These are phyloP conservation scores for Rhinopomastus cyanomelas DNA, from an alignment of 2,113 vertebrate genomes.

Conservation along the genomic window DNA sequence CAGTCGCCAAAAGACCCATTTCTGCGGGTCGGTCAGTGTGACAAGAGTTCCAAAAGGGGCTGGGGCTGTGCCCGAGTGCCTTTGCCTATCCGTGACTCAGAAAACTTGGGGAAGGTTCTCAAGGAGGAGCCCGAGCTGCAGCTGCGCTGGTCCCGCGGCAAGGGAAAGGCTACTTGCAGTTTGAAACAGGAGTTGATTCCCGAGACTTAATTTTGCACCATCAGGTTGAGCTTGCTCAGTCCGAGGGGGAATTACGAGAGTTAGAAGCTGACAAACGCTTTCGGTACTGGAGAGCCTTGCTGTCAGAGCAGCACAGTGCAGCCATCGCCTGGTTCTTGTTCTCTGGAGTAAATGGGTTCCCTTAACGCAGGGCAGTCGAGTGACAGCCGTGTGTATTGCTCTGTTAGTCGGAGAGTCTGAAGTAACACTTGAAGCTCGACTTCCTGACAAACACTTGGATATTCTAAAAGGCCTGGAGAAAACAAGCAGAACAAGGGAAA, in stretches of 20 bases:
- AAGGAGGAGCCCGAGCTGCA: background rate
- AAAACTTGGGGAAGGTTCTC: conserved; percentile 12
- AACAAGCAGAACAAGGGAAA: background rate
- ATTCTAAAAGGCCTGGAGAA: background rate
- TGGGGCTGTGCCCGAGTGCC: too few species aligned
- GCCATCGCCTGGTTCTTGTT: background rate
- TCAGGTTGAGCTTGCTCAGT: background rate
- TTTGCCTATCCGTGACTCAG: too few species aligned
- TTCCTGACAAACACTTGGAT: background rate
- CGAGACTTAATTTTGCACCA: background rate
- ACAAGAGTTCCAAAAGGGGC: too few species aligned
- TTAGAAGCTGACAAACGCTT: background rate
- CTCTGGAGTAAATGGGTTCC: background rate
- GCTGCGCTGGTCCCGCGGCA: background rate
- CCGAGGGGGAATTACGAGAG: background rate
- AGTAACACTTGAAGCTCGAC: background rate
- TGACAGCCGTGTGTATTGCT: background rate
- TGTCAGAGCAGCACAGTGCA: background rate
- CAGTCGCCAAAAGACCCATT: too few species aligned
- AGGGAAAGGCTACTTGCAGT: background rate
- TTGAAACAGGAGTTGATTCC: background rate
- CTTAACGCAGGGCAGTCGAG: background rate
- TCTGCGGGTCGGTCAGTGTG: too few species aligned
- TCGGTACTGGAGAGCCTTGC: background rate
- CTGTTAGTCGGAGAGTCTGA: background rate